Conservation (phyloP, 1,140 invertebrate species). For the Apis florea region DNA sequence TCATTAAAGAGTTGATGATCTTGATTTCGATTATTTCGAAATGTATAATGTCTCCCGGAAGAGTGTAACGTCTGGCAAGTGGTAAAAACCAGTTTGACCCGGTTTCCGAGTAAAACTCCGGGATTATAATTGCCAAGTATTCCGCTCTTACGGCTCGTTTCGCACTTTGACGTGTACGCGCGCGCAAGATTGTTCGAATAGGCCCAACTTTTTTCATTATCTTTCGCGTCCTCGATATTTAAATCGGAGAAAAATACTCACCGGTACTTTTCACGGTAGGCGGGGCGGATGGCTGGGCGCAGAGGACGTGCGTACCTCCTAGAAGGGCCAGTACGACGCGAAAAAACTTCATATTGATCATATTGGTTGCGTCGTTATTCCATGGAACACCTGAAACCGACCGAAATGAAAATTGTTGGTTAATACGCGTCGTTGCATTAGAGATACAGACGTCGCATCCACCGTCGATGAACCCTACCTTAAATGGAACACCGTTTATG, state of each 20-base stretch:
- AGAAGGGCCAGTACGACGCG: conserved; percentile 73
- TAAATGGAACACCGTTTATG: conserved; percentile 5
- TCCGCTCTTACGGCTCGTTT: too few species aligned
- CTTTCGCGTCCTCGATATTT: not conserved
- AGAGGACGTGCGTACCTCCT: conserved; percentile 72
- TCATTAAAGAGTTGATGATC: conserved; percentile 14
- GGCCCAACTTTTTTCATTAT: not conserved
- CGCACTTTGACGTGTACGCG: not conserved
- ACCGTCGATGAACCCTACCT: not conserved
- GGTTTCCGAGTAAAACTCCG: not conserved
- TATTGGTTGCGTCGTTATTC: conserved; percentile 70
- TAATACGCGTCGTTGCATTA: too few species aligned
- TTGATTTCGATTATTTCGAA: conserved; percentile 27
- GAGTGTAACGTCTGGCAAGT: not conserved
- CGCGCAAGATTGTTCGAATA: not conserved
- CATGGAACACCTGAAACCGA: conserved; percentile 73
- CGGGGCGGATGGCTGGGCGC: conserved; percentile 72
- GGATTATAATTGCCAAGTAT: conserved; percentile 2
- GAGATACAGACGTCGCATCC: not conserved
- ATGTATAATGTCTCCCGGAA: not conserved
- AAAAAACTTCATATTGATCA: conserved; percentile 74
- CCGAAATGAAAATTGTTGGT: not conserved
- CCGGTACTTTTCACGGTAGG: conserved; percentile 75
- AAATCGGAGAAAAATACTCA: conserved; percentile 60
- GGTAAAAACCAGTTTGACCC: conserved; percentile 11